phyloP scores from a whole-genome alignment of 2,888 invertebrate species.

The Metacarcinus magister region DNA sequence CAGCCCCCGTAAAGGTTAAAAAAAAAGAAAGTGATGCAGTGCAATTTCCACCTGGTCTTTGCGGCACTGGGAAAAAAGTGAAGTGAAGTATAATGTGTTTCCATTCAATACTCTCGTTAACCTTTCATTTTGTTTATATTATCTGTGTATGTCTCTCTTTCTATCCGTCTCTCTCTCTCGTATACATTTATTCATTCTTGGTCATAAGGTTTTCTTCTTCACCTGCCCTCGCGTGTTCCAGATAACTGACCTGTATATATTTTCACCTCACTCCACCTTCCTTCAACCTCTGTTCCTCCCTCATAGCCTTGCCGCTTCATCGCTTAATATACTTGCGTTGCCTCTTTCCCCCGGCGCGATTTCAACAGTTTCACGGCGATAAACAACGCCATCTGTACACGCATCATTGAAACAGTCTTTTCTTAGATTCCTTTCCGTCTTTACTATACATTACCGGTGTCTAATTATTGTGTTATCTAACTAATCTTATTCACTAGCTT shows the following conservation, averaged over 20 bases:
- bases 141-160: neutral
- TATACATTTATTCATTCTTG: neutral
- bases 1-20: neutral
- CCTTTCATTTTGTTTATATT: neutral
- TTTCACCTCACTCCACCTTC: neutral
- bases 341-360: neutral
- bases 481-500: neutral
- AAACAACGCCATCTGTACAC: neutral
- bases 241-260: neutral
- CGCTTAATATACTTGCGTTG: neutral
- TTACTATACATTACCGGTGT: neutral
- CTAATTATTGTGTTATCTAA: no score
- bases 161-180: neutral
- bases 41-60: neutral
- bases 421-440: neutral
- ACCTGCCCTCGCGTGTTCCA: neutral
- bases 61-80: neutral
- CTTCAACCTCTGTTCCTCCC: slow-evolving; percentile 19
- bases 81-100: neutral
- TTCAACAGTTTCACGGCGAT: neutral
- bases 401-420: neutral
- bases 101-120: neutral
- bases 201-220: slow-evolving; percentile 15
- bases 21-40: neutral
- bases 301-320: neutral